Evolutionary conservation across 2,797 vertebrate species (phyloP), one percentile per base, ranked within the genome.

Genomic region (Bufotes viridis): DNA sequence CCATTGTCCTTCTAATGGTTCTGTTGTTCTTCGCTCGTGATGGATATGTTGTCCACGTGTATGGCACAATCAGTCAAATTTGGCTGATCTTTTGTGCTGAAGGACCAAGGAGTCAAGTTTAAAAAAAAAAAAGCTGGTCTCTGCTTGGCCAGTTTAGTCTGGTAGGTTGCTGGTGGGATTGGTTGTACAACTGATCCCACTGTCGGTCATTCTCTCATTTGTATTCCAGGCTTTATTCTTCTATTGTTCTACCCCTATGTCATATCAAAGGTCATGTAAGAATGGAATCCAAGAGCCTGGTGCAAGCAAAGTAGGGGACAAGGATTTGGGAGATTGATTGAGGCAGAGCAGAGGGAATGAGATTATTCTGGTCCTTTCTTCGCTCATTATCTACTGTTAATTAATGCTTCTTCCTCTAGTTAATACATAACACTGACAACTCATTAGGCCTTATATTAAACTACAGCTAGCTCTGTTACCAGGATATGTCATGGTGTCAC

Each of bases 381-480:
- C 53, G 34, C 87, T 85, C 55, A 57, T 75, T 79, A 88, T 85
- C 18, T 24, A 22, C 20, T 53, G 60, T 80, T 88, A 88, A 88
- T 84, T 78, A 88, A 78, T 88, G 82, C 78, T 58, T 84, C 63
- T 9, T 34, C 53, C 29, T 20, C n/a, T 88, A 88, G 81, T 88
- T 88, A 88, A 85, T 88, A 85, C 51, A 69, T 63, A 81, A 58
- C 34, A 61, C 65, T 24, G 67, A 80, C 82, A 81, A 85, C 87
- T 88, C 82, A 88, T 88, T 88, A 88, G 76, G 34, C 55, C 58
- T 29, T 13, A 80, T 80, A 88, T 88, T 42, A 80, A 81, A 70
- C 65, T 74, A 60, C 20, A 69, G 57, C 61, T 81, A 42, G 75
- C 53, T 42, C 6, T 63, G 61, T 58, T 49, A 49, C 17, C 49